Conservation (phyloP, 2,888 invertebrate genomes). For the Volucella inflata region DNA sequence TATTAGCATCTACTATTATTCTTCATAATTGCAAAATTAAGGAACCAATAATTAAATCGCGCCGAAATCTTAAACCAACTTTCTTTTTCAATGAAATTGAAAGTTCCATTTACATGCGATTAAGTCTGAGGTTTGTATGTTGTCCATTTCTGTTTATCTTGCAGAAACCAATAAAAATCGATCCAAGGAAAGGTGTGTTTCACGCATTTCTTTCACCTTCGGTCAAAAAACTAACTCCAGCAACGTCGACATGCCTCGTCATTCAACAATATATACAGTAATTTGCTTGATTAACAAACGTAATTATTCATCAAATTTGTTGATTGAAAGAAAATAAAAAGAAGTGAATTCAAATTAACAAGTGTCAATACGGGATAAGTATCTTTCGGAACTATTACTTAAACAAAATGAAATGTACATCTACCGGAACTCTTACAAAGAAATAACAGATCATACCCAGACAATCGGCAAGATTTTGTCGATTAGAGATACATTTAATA, state of each 20-base stretch:
- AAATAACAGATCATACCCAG: neutral
- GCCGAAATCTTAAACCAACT: slow-evolving; percentile 11
- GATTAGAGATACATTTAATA: slow-evolving; percentile 51
- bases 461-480: slow-evolving; percentile 15
- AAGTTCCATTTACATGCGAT: slow-evolving; percentile 9
- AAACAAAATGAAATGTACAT: neutral
- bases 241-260: too few species aligned
- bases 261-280: too few species aligned
- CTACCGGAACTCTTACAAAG: neutral
- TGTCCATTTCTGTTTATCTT: neutral
- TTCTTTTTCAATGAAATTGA: slow-evolving; percentile 21
- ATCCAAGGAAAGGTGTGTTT: neutral
- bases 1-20: neutral
- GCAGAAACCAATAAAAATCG: neutral
- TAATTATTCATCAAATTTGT: too few species aligned
- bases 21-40: slow-evolving; percentile 2
- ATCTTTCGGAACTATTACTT: neutral
- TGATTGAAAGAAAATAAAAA: too few species aligned
- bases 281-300: too few species aligned
- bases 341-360: neutral
- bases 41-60: neutral
- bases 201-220: too few species aligned
- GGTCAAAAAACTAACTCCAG: too few species aligned
- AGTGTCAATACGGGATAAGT: neutral
- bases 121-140: neutral